Percentiles rank a stretch among this genome's conserved stretches.
These are phyloP conservation scores for Pandemis cinnamomeana DNA, from an alignment of 2,888 invertebrate species.

Conservation along the genomic window DNA sequence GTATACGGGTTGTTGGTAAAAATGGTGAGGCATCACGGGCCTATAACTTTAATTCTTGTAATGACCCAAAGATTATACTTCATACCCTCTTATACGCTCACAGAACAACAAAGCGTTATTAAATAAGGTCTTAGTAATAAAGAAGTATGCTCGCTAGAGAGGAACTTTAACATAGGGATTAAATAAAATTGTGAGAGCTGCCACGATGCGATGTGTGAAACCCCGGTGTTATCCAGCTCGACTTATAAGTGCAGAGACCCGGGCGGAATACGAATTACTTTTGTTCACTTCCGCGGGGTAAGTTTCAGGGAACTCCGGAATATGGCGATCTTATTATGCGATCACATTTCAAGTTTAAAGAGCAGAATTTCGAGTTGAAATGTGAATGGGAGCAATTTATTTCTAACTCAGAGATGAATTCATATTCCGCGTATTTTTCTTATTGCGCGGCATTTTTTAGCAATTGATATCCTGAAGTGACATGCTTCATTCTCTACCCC, in stretches of 20 bases:
- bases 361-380: conserved; percentile 7
- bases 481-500: no score
- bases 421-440: neutral
- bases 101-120: neutral
- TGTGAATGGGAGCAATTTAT: neutral
- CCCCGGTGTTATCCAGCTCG: conserved; percentile 15
- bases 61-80: neutral
- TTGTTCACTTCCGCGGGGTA: conserved; percentile 32
- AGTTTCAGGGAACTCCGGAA: conserved; percentile 32
- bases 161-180: conserved; percentile 27
- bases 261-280: conserved; percentile 38
- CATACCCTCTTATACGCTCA: neutral
- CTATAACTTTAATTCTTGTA: neutral
- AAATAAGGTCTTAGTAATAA: neutral
- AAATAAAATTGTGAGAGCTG: conserved; percentile 15
- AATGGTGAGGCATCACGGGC: neutral
- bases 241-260: conserved; percentile 29
- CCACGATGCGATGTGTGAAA: conserved; percentile 15
- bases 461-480: no score
- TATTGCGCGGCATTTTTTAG: no score
- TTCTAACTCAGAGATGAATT: neutral
- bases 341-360: conserved; percentile 36
- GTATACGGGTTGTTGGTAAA: neutral
- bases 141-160: neutral
- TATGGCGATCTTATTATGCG: conserved; percentile 39